Percentiles rank a stretch among this genome's conserved stretches.
Evolutionary conservation across 2,113 vertebrate species (phyloP).

Genomic region (Campylorhamphus procurvoides): DNA sequence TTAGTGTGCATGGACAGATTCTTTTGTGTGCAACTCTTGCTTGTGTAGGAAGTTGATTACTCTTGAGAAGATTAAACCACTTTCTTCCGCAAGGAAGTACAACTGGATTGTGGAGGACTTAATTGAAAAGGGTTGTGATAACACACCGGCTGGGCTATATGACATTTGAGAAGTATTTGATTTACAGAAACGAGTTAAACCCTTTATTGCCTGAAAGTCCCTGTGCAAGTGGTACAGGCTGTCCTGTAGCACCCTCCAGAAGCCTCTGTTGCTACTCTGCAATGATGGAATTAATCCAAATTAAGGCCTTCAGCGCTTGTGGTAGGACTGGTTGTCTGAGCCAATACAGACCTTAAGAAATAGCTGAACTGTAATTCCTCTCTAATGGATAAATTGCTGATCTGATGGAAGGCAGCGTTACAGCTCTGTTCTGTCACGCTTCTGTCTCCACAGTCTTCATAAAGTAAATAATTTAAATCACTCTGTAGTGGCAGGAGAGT

Average conservation of each 20-base stretch:
- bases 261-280: not conserved
- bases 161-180: not conserved
- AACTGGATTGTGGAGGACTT: not conserved
- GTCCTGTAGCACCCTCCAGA: not conserved
- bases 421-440: not conserved
- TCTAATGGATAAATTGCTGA: not conserved
- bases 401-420: not conserved
- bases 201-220: not conserved
- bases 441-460: not conserved
- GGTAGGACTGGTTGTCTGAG: not conserved
- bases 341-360: not conserved
- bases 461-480: not conserved
- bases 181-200: not conserved
- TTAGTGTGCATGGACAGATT: not conserved
- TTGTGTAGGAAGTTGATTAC: not conserved
- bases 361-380: not conserved
- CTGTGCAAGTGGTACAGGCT: not conserved
- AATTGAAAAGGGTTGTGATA: not conserved
- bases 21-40: not conserved
- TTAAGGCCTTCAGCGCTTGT: not conserved
- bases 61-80: not conserved
- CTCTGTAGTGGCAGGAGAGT: not conserved
- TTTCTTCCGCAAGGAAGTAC: not conserved
- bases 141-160: accelerated
- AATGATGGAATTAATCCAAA: not conserved